Conservation (phyloP, 2,888 invertebrate species). For the Leptinotarsa haldemani region DNA sequence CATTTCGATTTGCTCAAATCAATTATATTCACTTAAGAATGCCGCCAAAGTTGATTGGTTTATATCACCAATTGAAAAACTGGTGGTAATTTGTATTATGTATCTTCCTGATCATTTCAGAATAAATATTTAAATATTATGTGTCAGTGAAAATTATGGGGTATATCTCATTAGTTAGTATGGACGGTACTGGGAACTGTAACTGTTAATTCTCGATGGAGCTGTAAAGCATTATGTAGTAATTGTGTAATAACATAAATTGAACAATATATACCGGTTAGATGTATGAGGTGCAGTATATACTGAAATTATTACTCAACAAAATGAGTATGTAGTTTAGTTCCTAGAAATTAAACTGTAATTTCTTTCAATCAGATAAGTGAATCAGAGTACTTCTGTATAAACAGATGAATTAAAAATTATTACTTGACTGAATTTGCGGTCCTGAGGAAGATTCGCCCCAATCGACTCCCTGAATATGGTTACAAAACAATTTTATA, state of each 20-base stretch:
- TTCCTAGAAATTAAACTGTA: not conserved
- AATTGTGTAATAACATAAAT: slow-evolving; percentile 8
- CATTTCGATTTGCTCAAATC: too few relatives aligned
- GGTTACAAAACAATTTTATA: too few relatives aligned
- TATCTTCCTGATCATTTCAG: not conserved
- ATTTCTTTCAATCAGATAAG: not conserved
- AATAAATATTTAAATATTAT: not conserved
- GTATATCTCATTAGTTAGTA: not conserved
- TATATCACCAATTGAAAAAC: too few relatives aligned
- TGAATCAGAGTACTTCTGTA: not conserved
- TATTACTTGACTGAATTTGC: not conserved
- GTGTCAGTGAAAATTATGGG: not conserved
- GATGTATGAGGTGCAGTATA: not conserved
- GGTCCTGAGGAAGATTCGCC: too few relatives aligned
- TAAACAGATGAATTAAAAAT: not conserved
- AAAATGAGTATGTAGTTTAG: not conserved
- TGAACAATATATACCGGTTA: not conserved
- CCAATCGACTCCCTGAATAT: too few relatives aligned
- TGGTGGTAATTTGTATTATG: too few relatives aligned
- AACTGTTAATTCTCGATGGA: not conserved
- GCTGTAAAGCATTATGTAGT: not conserved
- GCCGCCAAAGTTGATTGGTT: too few relatives aligned
- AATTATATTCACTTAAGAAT: too few relatives aligned
- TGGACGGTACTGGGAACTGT: not conserved
- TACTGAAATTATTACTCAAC: not conserved